These are phyloP conservation scores for Sinella curviseta DNA, from an alignment of 1,140 invertebrate species.

Conservation along the genomic window DNA sequence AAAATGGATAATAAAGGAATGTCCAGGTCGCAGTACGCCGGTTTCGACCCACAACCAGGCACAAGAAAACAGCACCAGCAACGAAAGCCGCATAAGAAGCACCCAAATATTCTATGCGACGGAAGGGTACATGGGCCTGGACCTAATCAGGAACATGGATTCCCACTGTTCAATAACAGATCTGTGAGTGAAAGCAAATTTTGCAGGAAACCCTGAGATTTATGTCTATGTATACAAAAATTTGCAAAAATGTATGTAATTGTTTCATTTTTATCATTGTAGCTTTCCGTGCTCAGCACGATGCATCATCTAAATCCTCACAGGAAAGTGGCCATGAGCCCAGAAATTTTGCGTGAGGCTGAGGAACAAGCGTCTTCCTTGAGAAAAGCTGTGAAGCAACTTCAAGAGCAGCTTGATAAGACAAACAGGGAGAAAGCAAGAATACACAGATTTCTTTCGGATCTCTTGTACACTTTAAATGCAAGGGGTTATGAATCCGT, in stretches of 20 bases:
- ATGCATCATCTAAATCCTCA: conserved; percentile 17
- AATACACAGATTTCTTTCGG: conserved; percentile 31
- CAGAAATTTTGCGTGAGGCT: background rate
- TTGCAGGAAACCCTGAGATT: background rate
- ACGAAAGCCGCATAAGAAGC: background rate
- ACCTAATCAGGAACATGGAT: background rate
- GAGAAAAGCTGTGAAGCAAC: background rate
- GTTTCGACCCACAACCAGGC: background rate
- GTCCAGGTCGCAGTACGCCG: background rate
- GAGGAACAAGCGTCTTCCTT: background rate
- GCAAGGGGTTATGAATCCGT: conserved; percentile 43
- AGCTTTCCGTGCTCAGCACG: conserved; percentile 1
- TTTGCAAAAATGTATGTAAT: background rate
- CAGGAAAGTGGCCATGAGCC: conserved; percentile 11
- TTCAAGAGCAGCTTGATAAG: conserved; percentile 14
- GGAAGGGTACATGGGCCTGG: background rate
- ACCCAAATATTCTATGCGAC: background rate
- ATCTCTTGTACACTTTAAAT: conserved; percentile 43
- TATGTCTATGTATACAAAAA: background rate
- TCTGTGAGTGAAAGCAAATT: background rate
- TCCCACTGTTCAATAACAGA: conserved; percentile 14
- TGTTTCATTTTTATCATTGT: background rate
- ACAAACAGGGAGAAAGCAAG: conserved; percentile 1
- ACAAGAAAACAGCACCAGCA: background rate
- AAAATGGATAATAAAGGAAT: background rate